Conservation (phyloP, 1,140 invertebrate species). For the Oreohelix idahoensis region DNA sequence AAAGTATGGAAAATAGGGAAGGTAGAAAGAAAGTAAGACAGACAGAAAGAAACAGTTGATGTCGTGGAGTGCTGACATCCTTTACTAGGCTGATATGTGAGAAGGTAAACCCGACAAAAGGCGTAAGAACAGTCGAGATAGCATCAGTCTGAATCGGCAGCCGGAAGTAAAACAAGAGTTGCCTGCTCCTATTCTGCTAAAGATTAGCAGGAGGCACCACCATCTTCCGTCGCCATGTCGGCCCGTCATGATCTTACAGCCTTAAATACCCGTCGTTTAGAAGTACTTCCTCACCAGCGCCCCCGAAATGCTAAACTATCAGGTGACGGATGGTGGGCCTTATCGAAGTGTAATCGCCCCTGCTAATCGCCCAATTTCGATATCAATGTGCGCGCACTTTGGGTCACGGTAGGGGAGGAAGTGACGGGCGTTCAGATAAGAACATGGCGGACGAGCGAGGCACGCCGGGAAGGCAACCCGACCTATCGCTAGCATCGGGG, state of each 20-base stretch:
- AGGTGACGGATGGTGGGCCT: constrained; percentile 28
- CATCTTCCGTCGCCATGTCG: not conserved
- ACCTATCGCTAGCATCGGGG: constrained; percentile 29
- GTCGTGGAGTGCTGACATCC: constrained; percentile 4
- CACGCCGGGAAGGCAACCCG: constrained; percentile 19
- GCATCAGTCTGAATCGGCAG: constrained; percentile 2
- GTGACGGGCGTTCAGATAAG: constrained; percentile 32
- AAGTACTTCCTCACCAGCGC: not conserved
- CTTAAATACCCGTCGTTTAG: not conserved
- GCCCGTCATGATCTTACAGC: too few relatives aligned
- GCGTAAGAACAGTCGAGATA: constrained; percentile 1
- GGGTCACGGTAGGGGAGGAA: constrained; percentile 30
- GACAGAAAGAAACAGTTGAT: not conserved
- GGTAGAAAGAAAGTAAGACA: constrained; percentile 18
- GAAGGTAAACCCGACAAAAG: not conserved
- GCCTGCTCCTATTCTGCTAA: not conserved
- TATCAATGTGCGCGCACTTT: constrained; percentile 24
- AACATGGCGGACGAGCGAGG: constrained; percentile 34
- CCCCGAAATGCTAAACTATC: constrained; percentile 27
- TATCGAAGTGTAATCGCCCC: constrained; percentile 35
- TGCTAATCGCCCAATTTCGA: constrained; percentile 40
- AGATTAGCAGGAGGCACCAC: not conserved
- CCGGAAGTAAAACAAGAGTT: constrained; percentile 7
- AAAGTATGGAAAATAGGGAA: not conserved
- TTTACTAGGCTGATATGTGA: not conserved